A percentile compares a stretch with the other conserved stretches of the same genome.
Evolutionary conservation across 2,888 invertebrate species (phyloP).

Genomic region (Monopis laevigella): DNA sequence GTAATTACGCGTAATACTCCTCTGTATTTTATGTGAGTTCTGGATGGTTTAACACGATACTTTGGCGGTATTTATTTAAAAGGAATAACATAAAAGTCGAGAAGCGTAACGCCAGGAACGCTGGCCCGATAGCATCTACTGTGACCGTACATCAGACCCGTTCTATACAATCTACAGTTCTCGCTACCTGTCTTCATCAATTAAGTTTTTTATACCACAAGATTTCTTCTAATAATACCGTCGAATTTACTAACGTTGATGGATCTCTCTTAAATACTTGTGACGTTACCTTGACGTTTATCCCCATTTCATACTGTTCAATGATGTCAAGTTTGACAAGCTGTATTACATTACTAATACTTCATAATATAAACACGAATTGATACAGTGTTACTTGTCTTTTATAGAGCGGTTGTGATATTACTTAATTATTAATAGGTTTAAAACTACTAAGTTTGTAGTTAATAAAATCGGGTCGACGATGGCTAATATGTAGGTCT

Average conservation of each 20-base stretch:
- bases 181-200: slow-evolving; percentile 58
- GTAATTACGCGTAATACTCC: no score
- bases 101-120: slow-evolving; percentile 5
- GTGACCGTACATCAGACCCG: slow-evolving; percentile 39
- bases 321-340: not conserved
- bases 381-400: no score
- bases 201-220: slow-evolving; percentile 49
- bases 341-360: no score
- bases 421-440: no score
- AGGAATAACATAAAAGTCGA: slow-evolving; percentile 12
- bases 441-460: no score
- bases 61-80: slow-evolving; percentile 6
- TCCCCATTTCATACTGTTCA: slow-evolving; percentile 2
- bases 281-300: slow-evolving; percentile 6
- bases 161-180: slow-evolving; percentile 5
- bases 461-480: no score
- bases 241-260: slow-evolving; percentile 39
- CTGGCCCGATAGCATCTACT: slow-evolving; percentile 35
- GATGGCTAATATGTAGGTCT: no score
- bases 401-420: no score
- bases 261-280: slow-evolving; percentile 47
- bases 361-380: no score
- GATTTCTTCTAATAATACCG: slow-evolving; percentile 41
- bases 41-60: slow-evolving; percentile 6
- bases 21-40: not conserved